Evolutionary conservation across 2,888 invertebrate genomes (phyloP).

Genomic region (Drosophila prostipennis): DNA sequence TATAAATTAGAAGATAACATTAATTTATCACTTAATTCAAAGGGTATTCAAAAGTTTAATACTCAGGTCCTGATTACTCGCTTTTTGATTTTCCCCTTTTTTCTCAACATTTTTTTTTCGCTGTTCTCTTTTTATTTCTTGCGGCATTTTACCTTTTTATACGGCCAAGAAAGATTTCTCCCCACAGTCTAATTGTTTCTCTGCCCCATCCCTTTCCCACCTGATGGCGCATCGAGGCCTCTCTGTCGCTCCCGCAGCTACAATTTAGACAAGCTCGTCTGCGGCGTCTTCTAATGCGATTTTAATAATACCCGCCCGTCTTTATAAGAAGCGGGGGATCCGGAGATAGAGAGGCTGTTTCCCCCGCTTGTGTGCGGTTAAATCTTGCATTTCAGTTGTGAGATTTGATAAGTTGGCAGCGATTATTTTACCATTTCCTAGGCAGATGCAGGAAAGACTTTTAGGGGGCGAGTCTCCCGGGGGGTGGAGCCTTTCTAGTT

Average conservation of each 20-base stretch:
- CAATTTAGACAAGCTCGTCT: conserved; percentile 69
- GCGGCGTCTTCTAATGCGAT: conserved; percentile 83
- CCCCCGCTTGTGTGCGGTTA: background rate
- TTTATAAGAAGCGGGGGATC: conserved; percentile 37
- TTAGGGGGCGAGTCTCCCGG: background rate
- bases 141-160: conserved; percentile 46
- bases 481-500: conserved; percentile 39
- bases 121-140: conserved; percentile 30
- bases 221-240: conserved; percentile 7
- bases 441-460: conserved; percentile 36
- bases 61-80: conserved; percentile 7
- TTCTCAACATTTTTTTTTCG: conserved; percentile 1
- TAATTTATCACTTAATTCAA: no score
- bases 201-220: conserved; percentile 8
- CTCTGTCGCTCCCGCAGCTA: conserved; percentile 28
- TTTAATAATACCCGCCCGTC: conserved; percentile 84
- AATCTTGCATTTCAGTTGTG: conserved; percentile 68
- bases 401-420: conserved; percentile 76
- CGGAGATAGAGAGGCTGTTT: conserved; percentile 23
- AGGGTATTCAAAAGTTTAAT: background rate
- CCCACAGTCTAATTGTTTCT: conserved; percentile 68
- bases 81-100: conserved; percentile 12
- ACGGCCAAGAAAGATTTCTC: conserved; percentile 54
- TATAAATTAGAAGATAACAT: no score
- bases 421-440: conserved; percentile 77